Percentiles rank a stretch among this genome's conserved stretches.
phyloP scores from a whole-genome alignment of 2,113 vertebrate species.

The Ictidomys tridecemlineatus region DNA sequence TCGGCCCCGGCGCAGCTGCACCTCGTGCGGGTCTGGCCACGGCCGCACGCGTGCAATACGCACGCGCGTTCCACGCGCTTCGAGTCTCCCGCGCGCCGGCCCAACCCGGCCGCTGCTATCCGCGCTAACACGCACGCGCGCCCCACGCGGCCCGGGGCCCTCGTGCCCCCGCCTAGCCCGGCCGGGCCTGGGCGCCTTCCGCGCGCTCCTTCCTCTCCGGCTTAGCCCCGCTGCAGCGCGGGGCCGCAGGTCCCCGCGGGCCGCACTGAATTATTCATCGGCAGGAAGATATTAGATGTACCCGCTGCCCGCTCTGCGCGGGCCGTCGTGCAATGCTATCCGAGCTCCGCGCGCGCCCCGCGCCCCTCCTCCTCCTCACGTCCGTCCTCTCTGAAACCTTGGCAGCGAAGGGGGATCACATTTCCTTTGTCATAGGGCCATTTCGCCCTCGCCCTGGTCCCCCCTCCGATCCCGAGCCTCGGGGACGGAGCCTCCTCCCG shows the following conservation, averaged over 20 bases:
- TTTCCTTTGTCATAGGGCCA: constrained; percentile 90
- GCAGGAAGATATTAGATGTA: constrained; percentile 87
- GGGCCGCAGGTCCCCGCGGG: constrained; percentile 86
- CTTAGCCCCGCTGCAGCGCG: constrained; percentile 62
- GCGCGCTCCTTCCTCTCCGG: constrained; percentile 33
- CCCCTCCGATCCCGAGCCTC: constrained; percentile 74
- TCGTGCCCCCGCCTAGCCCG: constrained; percentile 53
- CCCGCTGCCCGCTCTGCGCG: constrained; percentile 85
- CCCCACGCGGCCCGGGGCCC: constrained; percentile 73
- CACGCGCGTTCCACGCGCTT: constrained; percentile 80
- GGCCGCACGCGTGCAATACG: constrained; percentile 69
- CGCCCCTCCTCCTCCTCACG: constrained; percentile 81
- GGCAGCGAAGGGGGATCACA: constrained; percentile 87
- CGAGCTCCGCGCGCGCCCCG: constrained; percentile 82
- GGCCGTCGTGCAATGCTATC: constrained; percentile 88
- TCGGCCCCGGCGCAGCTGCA: constrained; percentile 72
- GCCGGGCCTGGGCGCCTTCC: constrained; percentile 61
- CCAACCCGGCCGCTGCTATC: constrained; percentile 42
- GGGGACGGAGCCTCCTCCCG: constrained; percentile 60
- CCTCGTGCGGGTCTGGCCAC: constrained; percentile 54
- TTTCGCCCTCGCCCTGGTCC: constrained; percentile 81
- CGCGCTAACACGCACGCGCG: constrained; percentile 77
- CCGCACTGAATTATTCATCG: constrained; percentile 89
- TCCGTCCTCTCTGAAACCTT: constrained; percentile 86
- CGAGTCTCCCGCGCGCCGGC: constrained; percentile 68